Percentiles rank a stretch among this genome's conserved stretches.
These are phyloP conservation scores for Poeciliopsis infans DNA, from an alignment of 2,797 vertebrate genomes.

Conservation along the genomic window DNA sequence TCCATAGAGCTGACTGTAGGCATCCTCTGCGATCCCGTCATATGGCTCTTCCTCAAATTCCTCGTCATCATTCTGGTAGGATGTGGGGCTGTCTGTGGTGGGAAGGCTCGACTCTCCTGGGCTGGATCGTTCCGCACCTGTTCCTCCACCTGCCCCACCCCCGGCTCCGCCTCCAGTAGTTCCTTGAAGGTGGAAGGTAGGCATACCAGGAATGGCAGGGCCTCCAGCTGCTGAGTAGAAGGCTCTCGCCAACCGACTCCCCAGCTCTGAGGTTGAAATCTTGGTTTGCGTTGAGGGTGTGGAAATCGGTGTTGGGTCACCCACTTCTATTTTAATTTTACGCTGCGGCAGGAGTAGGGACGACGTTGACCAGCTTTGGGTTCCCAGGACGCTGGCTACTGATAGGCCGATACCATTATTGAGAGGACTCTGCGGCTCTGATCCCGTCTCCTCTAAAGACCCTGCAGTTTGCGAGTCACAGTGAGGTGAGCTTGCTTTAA, in stretches of 20 bases:
- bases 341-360: constrained; percentile 81
- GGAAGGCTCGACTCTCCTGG: constrained; percentile 94
- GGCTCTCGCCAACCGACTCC: constrained; percentile 65
- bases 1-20: constrained; percentile 91
- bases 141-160: constrained; percentile 42
- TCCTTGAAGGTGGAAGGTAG: constrained; percentile 81
- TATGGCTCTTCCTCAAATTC: constrained; percentile 96
- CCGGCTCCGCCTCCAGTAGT: constrained; percentile 61
- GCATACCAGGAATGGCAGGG: constrained; percentile 83
- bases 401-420: constrained; percentile 78
- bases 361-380: constrained; percentile 85
- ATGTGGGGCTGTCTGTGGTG: constrained; percentile 97
- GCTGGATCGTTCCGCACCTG: constrained; percentile 86
- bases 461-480: constrained; percentile 96
- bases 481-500: constrained; percentile 99
- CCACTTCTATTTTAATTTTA: constrained; percentile 91
- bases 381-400: constrained; percentile 75
- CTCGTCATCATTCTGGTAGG: constrained; percentile 97
- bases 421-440: constrained; percentile 94
- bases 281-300: constrained; percentile 73
- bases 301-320: constrained; percentile 79
- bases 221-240: constrained; percentile 79
- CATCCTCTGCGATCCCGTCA: constrained; percentile 91
- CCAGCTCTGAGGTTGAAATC: constrained; percentile 69
- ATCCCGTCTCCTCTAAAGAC: constrained; percentile 90